Evolutionary conservation across 1,140 invertebrate genomes (phyloP), one percentile per base, ranked within the genome.

Genomic region (Drosophila willistoni): DNA sequence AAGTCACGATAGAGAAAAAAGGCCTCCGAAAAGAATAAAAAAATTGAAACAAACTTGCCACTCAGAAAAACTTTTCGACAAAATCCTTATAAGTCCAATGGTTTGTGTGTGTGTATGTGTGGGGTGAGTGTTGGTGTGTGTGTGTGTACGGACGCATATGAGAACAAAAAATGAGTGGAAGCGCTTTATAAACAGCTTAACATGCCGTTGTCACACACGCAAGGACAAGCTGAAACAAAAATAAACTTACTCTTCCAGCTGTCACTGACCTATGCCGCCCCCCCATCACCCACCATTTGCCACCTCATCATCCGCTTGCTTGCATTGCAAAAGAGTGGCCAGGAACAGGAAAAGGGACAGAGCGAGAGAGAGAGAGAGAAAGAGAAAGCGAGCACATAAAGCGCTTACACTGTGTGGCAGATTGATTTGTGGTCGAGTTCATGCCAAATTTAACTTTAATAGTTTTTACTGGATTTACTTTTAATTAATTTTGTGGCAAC

Each of bases 381-480:
- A 22, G 44, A 51, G n/a, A 55, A 66, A 34, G 66, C 36, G 44
- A 22, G 47, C 66, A 59, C 62, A 81, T 81, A 79, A 79, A 82
- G 82, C 79, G 75, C 83, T 82, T 82, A 82, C 71, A 60, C 79
- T 74, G 79, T 86, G 82, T 82, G 83, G 79, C 83, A 86, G 83
- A 86, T 86, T 86, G 83, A 86, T 86, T 86, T 86, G 83, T 86
- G 83, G 83, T 87, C 83, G 83, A 83, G 83, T 87, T 87, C 83
- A 86, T 86, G 83, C 83, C 83, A 86, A 86, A 86, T 86, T 86
- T 86, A 86, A 86, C 83, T 86, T 86, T 86, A 86, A 86, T 86
- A 86, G 83, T 86, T 86, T 86, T 86, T 86, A 86, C 83, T 86
- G 83, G 83, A 86, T 86, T 86, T 86, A 86, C 83, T 86, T 86